Evolutionary conservation across 2,113 vertebrate species (phyloP).

Genomic region (Ornithorhynchus anatinus): DNA sequence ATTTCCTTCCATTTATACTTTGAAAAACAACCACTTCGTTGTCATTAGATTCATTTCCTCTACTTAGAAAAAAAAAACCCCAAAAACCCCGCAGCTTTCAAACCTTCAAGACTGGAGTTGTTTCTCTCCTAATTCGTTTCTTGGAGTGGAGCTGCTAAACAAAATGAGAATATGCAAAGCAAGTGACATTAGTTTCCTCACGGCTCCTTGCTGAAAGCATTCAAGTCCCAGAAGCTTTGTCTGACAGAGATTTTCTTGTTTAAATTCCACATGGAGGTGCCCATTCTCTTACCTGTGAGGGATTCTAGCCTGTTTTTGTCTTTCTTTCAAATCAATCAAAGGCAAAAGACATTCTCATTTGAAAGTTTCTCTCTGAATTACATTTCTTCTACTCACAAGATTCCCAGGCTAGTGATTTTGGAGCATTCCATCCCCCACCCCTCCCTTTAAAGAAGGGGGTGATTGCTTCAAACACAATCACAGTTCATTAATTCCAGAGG

Average conservation of each 20-base stretch:
- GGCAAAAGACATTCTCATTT: not conserved
- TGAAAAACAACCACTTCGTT: no score
- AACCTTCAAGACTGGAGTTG: not conserved
- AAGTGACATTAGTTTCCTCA: not conserved
- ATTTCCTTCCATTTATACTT: no score
- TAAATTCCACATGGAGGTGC: not conserved
- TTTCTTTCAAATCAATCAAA: not conserved
- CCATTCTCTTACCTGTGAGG: not conserved
- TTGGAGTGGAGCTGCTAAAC: not conserved
- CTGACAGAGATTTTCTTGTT: not conserved
- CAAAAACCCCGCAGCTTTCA: not conserved
- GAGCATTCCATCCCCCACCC: no score
- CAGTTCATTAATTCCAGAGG: no score
- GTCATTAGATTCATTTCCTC: no score
- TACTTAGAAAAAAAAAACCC: no score
- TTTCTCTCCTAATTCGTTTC: not conserved
- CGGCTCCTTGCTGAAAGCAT: not conserved
- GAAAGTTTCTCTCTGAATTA: not conserved
- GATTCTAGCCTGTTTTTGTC: not conserved
- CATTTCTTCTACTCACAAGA: not conserved
- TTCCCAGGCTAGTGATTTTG: no score
- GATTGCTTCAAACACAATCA: no score
- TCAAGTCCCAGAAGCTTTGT: not conserved
- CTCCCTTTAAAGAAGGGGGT: no score
- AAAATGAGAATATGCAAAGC: not conserved